Evolutionary conservation across 2,113 vertebrate genomes (phyloP).

Genomic region (Rhagologus leucostigma): DNA sequence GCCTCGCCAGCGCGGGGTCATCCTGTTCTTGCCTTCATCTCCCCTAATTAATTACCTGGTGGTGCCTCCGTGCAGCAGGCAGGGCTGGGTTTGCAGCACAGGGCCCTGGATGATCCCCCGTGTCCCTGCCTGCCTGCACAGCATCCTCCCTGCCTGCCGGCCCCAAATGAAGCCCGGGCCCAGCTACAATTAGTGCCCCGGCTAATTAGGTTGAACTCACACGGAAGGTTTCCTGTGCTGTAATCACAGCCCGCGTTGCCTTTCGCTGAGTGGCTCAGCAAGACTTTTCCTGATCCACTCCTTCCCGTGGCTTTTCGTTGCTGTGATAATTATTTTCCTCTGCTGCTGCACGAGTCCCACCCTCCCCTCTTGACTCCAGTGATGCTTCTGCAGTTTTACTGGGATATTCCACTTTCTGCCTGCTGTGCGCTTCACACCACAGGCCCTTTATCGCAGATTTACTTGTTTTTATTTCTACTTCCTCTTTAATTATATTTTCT

Average conservation of each 20-base stretch:
- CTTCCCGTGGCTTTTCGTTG: neutral
- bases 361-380: neutral
- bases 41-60: neutral
- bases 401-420: neutral
- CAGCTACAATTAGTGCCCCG: neutral
- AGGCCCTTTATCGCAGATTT: neutral
- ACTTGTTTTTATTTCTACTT: neutral
- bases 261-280: conserved; percentile 47
- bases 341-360: neutral
- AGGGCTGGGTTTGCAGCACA: neutral
- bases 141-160: neutral
- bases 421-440: neutral
- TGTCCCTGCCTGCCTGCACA: neutral
- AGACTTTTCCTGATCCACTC: conserved; percentile 25
- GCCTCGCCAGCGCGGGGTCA: neutral
- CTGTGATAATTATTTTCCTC: conserved; percentile 1
- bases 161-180: neutral
- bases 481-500: neutral
- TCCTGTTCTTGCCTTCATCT: neutral
- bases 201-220: conserved; percentile 18
- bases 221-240: conserved; percentile 23
- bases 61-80: neutral
- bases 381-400: neutral
- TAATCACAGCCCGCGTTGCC: conserved; percentile 5
- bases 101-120: neutral